Percentiles rank a stretch among this genome's conserved stretches.
phyloP scores from a whole-genome alignment of 2,797 vertebrate genomes.

The Muscicapa comitata region DNA sequence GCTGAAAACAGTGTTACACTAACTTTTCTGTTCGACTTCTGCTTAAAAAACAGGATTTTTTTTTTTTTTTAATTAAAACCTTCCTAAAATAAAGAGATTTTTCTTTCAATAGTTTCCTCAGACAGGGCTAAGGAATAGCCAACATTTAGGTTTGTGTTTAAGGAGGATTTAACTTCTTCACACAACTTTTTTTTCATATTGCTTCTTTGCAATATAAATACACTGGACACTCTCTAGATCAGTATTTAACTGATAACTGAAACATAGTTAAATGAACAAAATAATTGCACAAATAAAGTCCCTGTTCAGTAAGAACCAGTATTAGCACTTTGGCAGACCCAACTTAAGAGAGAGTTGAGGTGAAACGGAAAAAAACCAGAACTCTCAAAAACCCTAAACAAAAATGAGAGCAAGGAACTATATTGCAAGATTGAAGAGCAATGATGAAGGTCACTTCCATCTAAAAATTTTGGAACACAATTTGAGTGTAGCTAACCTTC shows the following conservation, averaged over 20 bases:
- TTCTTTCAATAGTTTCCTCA: not conserved
- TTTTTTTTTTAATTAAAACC: not conserved
- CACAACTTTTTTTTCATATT: not conserved
- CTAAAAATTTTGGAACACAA: not conserved
- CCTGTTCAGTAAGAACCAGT: not conserved
- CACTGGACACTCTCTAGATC: not conserved
- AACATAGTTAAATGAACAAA: not conserved
- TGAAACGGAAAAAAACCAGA: not conserved
- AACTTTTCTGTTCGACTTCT: not conserved
- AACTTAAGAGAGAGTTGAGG: not conserved
- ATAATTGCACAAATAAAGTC: not conserved
- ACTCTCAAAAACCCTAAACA: not conserved
- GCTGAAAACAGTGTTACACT: not conserved
- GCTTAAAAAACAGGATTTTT: rapidly evolving
- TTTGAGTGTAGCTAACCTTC: not conserved
- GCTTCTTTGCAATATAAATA: not conserved
- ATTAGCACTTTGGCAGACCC: not conserved
- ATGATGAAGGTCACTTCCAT: not conserved
- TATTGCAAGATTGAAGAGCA: not conserved
- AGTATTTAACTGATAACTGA: not conserved
- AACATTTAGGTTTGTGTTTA: not conserved
- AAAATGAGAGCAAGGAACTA: not conserved
- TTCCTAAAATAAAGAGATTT: not conserved
- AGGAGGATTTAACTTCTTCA: not conserved
- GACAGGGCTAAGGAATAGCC: not conserved